phyloP scores from a whole-genome alignment of 2,113 vertebrate genomes.

The Equus przewalskii region DNA sequence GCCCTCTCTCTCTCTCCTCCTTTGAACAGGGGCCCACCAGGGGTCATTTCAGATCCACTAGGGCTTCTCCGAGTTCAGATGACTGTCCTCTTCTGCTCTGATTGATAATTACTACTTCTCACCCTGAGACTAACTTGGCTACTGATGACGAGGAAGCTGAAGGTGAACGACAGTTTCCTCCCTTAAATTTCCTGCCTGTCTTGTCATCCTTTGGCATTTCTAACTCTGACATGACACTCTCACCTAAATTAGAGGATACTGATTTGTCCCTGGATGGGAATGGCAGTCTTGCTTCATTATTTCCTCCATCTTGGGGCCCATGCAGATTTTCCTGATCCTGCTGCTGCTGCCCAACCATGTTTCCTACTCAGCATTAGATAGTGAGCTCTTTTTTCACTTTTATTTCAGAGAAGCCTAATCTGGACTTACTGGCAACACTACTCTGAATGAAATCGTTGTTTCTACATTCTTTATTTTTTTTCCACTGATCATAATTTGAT shows the following conservation, averaged over 20 bases:
- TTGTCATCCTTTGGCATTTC: conserved; percentile 49
- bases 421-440: not conserved
- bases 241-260: not conserved
- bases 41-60: not conserved
- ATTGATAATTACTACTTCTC: not conserved
- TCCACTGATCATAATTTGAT: not conserved
- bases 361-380: conserved; percentile 28
- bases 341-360: not conserved
- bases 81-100: not conserved
- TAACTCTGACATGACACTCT: conserved; percentile 34
- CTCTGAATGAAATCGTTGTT: conserved; percentile 27
- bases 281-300: conserved; percentile 53
- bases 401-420: not conserved
- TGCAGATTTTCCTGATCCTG: not conserved
- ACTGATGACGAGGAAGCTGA: not conserved
- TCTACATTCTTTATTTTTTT: not conserved
- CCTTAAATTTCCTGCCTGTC: conserved; percentile 18
- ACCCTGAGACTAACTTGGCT: not conserved
- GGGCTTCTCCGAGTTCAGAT: not conserved
- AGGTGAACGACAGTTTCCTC: conserved; percentile 60
- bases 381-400: conserved; percentile 11
- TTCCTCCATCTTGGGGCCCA: not conserved
- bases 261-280: conserved; percentile 8
- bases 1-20: not conserved
- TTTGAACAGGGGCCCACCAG: not conserved